Base-by-base conservation (phyloP, 2,113 vertebrate species). In the Cercopithecus mona region DNA sequence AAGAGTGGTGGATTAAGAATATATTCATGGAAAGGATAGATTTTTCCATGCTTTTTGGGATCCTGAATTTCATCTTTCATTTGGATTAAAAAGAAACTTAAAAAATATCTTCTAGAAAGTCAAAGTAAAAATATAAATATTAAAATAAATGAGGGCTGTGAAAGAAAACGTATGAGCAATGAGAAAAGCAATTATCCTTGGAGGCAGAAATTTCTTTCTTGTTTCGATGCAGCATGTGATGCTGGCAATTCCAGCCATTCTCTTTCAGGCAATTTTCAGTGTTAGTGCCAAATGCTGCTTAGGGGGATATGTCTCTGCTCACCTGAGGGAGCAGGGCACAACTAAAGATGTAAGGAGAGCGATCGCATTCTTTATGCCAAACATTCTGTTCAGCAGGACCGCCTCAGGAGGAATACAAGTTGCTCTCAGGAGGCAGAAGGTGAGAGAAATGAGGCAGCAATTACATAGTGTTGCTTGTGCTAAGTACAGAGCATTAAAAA, bases 161-260 rank as follows among this genome's bases (percentile, higher is more conserved):
- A 88, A 88, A 90, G 45, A 92, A 96, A 84, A 88, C 50, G 83
- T 72, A 88, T 52, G 70, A 95, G 81, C 68, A 88, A 88, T 1
- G 78, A 94, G 93, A 93, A 93, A 97, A 94, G 82, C 94, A 96
- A 96, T 97, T 97, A 96, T 97, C 97, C 85, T 85, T 35, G 30
- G 95, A 96, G 90, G 94, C 76, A 89, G 96, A 96, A 68, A 97
- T 94, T 82, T 97, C 81, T 75, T 81, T 83, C 95, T 81, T 96
- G 94, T 93, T 93, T 96, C 95, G 76, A 43, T 95, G 97, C 85
- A 8, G 78, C 10, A 16, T 73, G 82, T 70, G 86, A 96, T 0
- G 43, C 90, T 43, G 68, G 93, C 82, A 94, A 86, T 96, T 95
- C 89, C 93, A 96, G 97, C 75, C 88, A 96, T 96, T 97, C 84